These are phyloP conservation scores for Melanaphis sacchari DNA, from an alignment of 1,140 invertebrate species.

Conservation along the genomic window DNA sequence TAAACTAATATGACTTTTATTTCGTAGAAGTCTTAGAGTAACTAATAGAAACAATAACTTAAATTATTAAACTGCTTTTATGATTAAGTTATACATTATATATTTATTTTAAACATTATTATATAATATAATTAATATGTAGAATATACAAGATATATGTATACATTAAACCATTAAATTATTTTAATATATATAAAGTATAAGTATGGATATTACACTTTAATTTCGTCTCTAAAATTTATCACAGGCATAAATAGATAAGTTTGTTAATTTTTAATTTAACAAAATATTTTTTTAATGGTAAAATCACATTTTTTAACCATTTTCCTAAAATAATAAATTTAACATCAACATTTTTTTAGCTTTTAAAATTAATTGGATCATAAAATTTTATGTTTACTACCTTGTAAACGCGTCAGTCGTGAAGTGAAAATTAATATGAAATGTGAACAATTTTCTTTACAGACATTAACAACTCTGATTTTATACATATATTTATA, in stretches of 20 bases:
- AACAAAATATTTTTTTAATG: background rate
- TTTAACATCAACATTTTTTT: background rate
- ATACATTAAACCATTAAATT: no score
- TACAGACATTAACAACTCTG: background rate
- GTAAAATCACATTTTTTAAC: background rate
- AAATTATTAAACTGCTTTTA: background rate
- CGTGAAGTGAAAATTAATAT: background rate
- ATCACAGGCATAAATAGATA: background rate
- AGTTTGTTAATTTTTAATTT: background rate
- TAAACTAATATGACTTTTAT: no score
- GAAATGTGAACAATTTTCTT: constrained; percentile 15
- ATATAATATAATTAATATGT: background rate
- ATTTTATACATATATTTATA: background rate
- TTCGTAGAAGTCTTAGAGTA: background rate
- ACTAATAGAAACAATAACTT: background rate
- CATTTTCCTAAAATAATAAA: background rate
- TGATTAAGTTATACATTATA: background rate
- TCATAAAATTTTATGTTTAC: background rate
- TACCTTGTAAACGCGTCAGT: background rate
- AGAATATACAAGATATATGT: no score
- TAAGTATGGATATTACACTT: no score
- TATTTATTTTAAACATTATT: background rate
- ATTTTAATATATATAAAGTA: no score
- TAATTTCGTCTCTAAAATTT: background rate
- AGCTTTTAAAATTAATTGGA: background rate